Percentiles rank a stretch among this genome's conserved stretches.
These are phyloP conservation scores for Pristis pectinata DNA, from an alignment of 2,797 vertebrate species.

Conservation along the genomic window DNA sequence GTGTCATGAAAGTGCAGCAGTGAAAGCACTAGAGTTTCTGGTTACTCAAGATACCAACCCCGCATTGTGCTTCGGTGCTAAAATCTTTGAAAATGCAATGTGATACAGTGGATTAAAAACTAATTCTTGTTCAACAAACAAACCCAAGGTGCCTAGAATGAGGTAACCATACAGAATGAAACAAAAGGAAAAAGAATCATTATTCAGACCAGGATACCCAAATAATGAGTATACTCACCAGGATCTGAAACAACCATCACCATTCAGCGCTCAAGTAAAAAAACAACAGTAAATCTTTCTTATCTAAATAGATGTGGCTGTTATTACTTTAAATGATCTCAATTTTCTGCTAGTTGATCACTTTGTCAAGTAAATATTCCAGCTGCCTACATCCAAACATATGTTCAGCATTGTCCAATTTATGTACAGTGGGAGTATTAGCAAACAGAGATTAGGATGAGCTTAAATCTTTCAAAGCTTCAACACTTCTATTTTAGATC, in stretches of 20 bases:
- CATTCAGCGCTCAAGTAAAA: background rate
- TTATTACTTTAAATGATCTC: background rate
- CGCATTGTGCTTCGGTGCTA: background rate
- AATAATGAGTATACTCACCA: background rate
- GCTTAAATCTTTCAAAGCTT: background rate
- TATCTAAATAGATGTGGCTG: background rate
- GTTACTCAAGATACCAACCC: no score
- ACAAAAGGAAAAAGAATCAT: background rate
- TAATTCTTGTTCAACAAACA: background rate
- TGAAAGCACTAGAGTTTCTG: background rate
- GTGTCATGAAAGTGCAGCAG: background rate
- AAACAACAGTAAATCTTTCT: background rate
- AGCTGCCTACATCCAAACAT: background rate
- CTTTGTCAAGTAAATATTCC: background rate
- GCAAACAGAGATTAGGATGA: background rate
- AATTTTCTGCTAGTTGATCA: background rate
- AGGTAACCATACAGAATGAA: background rate
- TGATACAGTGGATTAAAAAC: background rate
- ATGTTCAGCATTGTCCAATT: background rate
- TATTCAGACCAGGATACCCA: background rate
- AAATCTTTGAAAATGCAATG: background rate
- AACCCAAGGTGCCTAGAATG: background rate
- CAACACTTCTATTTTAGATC: background rate
- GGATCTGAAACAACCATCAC: background rate
- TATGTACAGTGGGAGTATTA: background rate